Conservation (phyloP, 2,888 invertebrate genomes). For the Drosophila villosipedis region DNA sequence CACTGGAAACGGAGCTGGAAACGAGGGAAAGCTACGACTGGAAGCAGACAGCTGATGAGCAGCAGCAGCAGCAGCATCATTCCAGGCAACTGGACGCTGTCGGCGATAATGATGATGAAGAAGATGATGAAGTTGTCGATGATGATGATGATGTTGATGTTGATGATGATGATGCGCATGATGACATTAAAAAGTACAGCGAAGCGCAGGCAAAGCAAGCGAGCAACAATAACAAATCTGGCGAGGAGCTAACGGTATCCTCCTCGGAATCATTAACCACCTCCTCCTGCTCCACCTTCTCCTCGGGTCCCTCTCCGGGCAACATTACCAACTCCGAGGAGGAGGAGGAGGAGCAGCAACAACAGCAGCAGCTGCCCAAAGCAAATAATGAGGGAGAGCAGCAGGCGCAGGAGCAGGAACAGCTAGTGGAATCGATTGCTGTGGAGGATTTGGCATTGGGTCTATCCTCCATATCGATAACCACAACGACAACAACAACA, state of each 20-base stretch:
- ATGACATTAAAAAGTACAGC: constrained; percentile 81
- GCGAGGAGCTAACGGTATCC: constrained; percentile 61
- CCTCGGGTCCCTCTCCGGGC: constrained; percentile 84
- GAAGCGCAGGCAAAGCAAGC: constrained; percentile 56
- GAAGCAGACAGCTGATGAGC: constrained; percentile 53
- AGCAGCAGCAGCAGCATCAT: neutral
- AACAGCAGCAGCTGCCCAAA: constrained; percentile 20
- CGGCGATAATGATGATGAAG: neutral
- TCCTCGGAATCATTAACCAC: constrained; percentile 84
- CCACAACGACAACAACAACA: constrained; percentile 42
- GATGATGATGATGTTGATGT: constrained; percentile 43
- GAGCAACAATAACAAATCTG: constrained; percentile 24
- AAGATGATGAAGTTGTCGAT: constrained; percentile 2
- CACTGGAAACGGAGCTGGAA: constrained; percentile 64
- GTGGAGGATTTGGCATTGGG: constrained; percentile 82
- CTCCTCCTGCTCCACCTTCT: constrained; percentile 85
- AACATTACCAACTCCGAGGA: constrained; percentile 76
- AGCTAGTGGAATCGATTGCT: constrained; percentile 24
- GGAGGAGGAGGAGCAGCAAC: constrained; percentile 66
- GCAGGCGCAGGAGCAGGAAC: constrained; percentile 12
- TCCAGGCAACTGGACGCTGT: neutral
- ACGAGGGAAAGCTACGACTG: constrained; percentile 63
- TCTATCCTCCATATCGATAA: constrained; percentile 84
- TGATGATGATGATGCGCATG: constrained; percentile 48
- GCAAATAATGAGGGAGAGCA: neutral